These are phyloP conservation scores for Liposcelis brunnea DNA, from an alignment of 2,888 invertebrate species.

Conservation along the genomic window DNA sequence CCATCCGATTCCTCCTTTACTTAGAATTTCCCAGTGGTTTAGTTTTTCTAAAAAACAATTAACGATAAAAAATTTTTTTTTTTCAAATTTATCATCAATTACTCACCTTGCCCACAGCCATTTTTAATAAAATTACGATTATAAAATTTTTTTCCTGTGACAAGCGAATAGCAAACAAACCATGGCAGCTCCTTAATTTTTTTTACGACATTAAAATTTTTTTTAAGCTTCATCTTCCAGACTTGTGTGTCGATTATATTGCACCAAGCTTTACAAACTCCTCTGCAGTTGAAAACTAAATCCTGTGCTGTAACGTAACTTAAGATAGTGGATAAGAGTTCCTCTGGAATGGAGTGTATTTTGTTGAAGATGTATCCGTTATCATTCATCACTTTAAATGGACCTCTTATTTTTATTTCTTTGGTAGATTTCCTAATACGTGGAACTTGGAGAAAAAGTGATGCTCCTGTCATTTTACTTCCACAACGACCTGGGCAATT, in stretches of 20 bases:
- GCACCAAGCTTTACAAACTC: slow-evolving; percentile 5
- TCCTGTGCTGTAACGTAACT: neutral
- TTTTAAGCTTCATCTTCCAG: neutral
- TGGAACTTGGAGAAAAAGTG: too few species aligned
- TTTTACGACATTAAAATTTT: neutral
- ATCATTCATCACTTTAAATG: neutral
- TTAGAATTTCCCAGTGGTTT: slow-evolving; percentile 10
- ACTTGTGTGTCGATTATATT: slow-evolving; percentile 4
- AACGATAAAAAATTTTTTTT: too few species aligned
- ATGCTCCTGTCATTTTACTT: too few species aligned
- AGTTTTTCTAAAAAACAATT: slow-evolving; percentile 8
- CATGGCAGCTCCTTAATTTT: neutral
- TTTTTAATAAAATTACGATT: slow-evolving; percentile 3
- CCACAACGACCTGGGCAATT: too few species aligned
- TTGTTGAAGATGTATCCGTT: neutral
- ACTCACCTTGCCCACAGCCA: slow-evolving; percentile 1
- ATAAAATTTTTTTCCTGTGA: neutral
- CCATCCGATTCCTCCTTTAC: slow-evolving; percentile 15
- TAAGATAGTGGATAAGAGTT: neutral
- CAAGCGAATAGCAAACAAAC: neutral
- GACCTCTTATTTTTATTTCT: neutral
- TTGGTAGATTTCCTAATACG: neutral
- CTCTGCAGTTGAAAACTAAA: slow-evolving; percentile 1
- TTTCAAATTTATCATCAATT: neutral
- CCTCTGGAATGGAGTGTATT: neutral